phyloP scores from a whole-genome alignment of 2,797 vertebrate genomes.

The Tragopan temminckii region DNA sequence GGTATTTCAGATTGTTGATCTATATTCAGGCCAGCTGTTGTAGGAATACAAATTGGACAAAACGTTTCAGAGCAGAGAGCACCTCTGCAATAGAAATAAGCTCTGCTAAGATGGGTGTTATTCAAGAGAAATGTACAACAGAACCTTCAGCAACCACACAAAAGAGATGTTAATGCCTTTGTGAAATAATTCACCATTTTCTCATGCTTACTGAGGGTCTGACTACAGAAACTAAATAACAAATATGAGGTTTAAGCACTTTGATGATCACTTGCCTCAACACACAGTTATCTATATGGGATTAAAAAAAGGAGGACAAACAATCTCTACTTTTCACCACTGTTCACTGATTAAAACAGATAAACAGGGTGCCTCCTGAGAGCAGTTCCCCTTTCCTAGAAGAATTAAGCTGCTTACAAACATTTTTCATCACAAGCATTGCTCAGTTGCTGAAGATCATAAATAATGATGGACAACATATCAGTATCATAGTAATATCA shows the following conservation, averaged over 20 bases:
- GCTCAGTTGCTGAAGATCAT: not conserved
- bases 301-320: not conserved
- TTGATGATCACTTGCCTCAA: not conserved
- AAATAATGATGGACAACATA: not conserved
- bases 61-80: not conserved
- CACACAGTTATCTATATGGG: not conserved
- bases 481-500: not conserved
- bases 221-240: not conserved
- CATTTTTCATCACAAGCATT: not conserved
- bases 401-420: not conserved
- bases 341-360: not conserved
- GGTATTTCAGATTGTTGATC: not conserved
- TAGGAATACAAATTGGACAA: not conserved
- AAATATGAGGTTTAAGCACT: not conserved
- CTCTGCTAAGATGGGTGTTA: not conserved
- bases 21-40: not conserved
- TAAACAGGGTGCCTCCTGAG: not conserved
- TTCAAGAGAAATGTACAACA: not conserved
- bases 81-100: not conserved
- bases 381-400: not conserved
- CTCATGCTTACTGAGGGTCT: not conserved
- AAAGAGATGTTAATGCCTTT: not conserved
- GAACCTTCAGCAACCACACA: not conserved
- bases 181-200: not conserved
- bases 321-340: not conserved